A percentile compares a stretch with the other conserved stretches of the same genome.
Conservation (phyloP, 2,888 invertebrate species). For the Aphodius sticticus region DNA sequence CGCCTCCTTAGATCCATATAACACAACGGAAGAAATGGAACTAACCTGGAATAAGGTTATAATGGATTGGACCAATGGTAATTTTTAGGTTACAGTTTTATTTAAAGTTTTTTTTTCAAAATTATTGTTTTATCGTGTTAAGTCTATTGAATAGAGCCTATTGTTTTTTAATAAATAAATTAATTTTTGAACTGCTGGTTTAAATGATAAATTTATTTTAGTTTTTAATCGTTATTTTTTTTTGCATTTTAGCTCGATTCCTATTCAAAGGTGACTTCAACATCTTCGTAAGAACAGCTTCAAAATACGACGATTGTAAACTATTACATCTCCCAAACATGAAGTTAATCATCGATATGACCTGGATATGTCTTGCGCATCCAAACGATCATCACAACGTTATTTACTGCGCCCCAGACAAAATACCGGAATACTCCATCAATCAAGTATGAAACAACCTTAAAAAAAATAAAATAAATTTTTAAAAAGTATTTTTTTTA, state of each 20-base stretch:
- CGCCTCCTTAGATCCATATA: slow-evolving; percentile 97
- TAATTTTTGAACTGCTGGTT: too few species aligned
- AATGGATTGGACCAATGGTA: slow-evolving; percentile 95
- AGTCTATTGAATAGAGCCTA: too few species aligned
- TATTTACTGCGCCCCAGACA: slow-evolving; percentile 94
- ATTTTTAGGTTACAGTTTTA: slow-evolving; percentile 4
- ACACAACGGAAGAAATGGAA: slow-evolving; percentile 99
- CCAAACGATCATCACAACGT: slow-evolving; percentile 96
- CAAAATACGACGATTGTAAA: slow-evolving; percentile 98
- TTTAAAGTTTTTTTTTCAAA: neutral
- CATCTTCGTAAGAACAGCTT: slow-evolving; percentile 95
- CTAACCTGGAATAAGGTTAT: slow-evolving; percentile 93
- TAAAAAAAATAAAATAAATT: neutral
- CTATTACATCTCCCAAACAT: slow-evolving; percentile 91
- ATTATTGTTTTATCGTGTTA: neutral
- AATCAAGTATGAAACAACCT: slow-evolving; percentile 72
- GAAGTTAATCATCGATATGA: slow-evolving; percentile 81
- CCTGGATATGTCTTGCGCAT: slow-evolving; percentile 93
- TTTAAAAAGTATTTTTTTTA: slow-evolving; percentile 49
- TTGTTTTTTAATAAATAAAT: too few species aligned
- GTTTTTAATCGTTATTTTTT: neutral
- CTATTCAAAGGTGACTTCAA: slow-evolving; percentile 93
- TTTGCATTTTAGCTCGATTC: slow-evolving; percentile 71
- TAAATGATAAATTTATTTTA: too few species aligned
- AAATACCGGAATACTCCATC: slow-evolving; percentile 95